These are phyloP conservation scores for Monochamus alternatus DNA, from an alignment of 2,888 invertebrate species.

Conservation along the genomic window DNA sequence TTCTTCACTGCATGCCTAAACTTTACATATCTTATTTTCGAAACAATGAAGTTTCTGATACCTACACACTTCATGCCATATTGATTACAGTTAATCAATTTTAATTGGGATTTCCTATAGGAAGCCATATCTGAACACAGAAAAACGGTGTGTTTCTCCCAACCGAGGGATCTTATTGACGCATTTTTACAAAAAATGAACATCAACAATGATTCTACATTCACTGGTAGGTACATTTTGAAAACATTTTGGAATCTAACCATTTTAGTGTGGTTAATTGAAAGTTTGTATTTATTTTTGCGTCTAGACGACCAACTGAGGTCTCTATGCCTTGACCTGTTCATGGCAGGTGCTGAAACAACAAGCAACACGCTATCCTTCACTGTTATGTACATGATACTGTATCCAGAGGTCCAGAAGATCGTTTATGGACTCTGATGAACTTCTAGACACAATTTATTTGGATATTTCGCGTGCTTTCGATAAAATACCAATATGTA, in stretches of 20 bases:
- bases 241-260: too few species aligned
- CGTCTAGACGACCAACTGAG: conserved; percentile 66
- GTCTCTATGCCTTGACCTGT: conserved; percentile 77
- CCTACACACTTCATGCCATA: too few species aligned
- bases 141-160: conserved; percentile 68
- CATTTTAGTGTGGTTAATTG: too few species aligned
- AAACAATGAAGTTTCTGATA: too few species aligned
- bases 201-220: conserved; percentile 69
- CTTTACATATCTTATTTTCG: too few species aligned
- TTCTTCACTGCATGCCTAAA: too few species aligned
- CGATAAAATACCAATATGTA: too few species aligned
- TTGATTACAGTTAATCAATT: too few species aligned
- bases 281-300: too few species aligned
- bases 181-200: conserved; percentile 77
- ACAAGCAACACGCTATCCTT: conserved; percentile 79
- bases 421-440: too few species aligned
- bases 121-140: conserved; percentile 74
- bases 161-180: conserved; percentile 78
- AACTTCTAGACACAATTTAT: too few species aligned
- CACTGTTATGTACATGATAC: conserved; percentile 75
- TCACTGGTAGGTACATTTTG: conserved; percentile 66
- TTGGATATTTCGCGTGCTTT: too few species aligned
- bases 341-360: conserved; percentile 82
- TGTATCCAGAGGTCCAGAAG: conserved; percentile 74
- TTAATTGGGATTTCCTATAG: conserved; percentile 70